These are phyloP conservation scores for Tyto alba DNA, from an alignment of 2,113 vertebrate genomes.

Conservation along the genomic window DNA sequence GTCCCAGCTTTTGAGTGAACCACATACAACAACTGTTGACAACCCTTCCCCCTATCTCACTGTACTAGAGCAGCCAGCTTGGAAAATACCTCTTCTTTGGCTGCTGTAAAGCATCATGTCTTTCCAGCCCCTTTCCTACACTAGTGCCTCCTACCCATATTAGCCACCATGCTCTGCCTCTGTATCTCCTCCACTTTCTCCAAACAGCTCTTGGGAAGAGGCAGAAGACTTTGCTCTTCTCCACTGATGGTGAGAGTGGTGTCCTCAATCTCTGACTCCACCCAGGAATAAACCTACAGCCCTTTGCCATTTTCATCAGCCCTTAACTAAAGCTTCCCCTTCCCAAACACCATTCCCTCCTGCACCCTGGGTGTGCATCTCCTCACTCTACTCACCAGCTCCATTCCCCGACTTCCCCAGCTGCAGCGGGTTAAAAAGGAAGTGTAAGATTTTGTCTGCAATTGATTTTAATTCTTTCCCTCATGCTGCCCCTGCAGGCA, in stretches of 20 bases:
- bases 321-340: neutral
- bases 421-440: neutral
- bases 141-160: neutral
- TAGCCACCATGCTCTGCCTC: neutral
- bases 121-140: neutral
- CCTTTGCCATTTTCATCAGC: neutral
- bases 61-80: neutral
- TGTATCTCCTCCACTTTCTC: neutral
- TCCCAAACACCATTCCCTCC: neutral
- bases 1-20: neutral
- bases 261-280: neutral
- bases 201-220: neutral
- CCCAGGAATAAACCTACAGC: neutral
- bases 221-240: neutral
- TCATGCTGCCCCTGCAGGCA: conserved; percentile 36
- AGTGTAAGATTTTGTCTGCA: conserved; percentile 10
- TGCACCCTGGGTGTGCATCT: neutral
- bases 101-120: neutral
- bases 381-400: neutral
- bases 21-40: neutral
- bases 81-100: neutral
- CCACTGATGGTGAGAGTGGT: neutral
- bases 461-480: conserved; percentile 43
- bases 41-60: neutral
- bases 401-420: neutral